A percentile compares a stretch with the other conserved stretches of the same genome.
phyloP scores from a whole-genome alignment of 1,140 invertebrate genomes.

The Magallana gigas region DNA sequence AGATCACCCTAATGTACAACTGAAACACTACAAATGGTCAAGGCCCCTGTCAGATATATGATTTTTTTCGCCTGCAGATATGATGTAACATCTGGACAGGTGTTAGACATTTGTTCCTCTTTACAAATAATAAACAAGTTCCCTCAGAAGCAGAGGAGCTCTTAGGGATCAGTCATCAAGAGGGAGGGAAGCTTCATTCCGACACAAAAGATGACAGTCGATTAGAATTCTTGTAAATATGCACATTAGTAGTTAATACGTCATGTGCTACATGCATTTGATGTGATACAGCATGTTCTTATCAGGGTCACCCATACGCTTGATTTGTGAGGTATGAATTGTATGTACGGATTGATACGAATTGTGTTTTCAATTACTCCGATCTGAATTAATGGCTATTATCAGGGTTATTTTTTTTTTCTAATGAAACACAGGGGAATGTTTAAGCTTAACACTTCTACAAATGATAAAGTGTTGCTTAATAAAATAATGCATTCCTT shows the following conservation, averaged over 20 bases:
- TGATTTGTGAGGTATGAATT: not conserved
- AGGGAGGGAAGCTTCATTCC: slow-evolving; percentile 12
- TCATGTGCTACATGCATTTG: slow-evolving; percentile 9
- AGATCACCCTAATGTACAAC: not conserved
- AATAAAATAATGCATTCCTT: slow-evolving; percentile 38
- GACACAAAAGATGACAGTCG: slow-evolving; percentile 32
- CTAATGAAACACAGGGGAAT: not conserved
- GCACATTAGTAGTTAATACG: slow-evolving; percentile 34
- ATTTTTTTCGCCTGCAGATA: slow-evolving; percentile 17
- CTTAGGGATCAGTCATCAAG: slow-evolving; percentile 22
- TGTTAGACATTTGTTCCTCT: slow-evolving; percentile 31
- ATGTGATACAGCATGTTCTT: slow-evolving; percentile 30
- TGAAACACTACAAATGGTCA: slow-evolving; percentile 23
- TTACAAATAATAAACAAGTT: slow-evolving; percentile 27
- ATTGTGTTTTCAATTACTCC: slow-evolving; percentile 33
- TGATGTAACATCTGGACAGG: slow-evolving; percentile 25
- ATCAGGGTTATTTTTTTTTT: not conserved
- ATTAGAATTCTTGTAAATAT: slow-evolving; percentile 39
- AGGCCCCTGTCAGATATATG: slow-evolving; percentile 8
- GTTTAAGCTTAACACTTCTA: slow-evolving; percentile 33
- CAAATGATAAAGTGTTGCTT: slow-evolving; percentile 33
- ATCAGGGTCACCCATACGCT: slow-evolving; percentile 21
- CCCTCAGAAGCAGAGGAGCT: not conserved
- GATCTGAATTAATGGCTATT: slow-evolving; percentile 38
- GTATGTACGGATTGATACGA: slow-evolving; percentile 28